Evolutionary conservation across 2,113 vertebrate genomes (phyloP).

Genomic region (Callithrix jacchus): DNA sequence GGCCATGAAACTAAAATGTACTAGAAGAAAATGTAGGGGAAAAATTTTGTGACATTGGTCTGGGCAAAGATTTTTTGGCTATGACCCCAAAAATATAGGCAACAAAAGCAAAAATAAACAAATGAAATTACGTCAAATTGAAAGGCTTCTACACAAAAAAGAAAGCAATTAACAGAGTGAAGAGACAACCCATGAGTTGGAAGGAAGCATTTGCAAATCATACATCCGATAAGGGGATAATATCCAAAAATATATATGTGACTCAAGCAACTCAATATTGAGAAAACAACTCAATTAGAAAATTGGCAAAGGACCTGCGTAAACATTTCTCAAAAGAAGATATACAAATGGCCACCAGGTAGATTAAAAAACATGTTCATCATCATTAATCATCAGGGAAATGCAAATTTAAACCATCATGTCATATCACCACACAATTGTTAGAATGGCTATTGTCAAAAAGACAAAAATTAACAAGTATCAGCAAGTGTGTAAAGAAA

Average conservation of each 20-base stretch:
- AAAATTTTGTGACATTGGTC: background rate
- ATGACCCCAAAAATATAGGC: background rate
- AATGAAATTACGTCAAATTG: background rate
- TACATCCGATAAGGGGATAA: background rate
- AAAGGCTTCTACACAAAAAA: background rate
- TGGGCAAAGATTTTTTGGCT: background rate
- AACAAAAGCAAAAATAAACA: background rate
- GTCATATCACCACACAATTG: too few relatives aligned
- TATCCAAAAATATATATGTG: background rate
- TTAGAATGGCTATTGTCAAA: background rate
- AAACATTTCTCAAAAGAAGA: background rate
- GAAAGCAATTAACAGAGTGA: background rate
- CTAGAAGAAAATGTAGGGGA: background rate
- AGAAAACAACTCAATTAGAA: background rate
- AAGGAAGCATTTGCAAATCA: background rate
- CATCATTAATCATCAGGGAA: background rate
- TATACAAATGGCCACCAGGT: background rate
- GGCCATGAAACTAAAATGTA: background rate
- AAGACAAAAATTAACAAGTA: background rate
- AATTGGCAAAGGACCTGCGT: background rate
- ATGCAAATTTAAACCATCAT: background rate
- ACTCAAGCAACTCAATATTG: background rate
- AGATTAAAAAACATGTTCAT: background rate
- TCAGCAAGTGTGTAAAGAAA: too few relatives aligned
- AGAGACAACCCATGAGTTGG: background rate